Percentiles rank a stretch among this genome's conserved stretches.
phyloP scores from a whole-genome alignment of 2,113 vertebrate genomes.

The Crotalus horridus region DNA sequence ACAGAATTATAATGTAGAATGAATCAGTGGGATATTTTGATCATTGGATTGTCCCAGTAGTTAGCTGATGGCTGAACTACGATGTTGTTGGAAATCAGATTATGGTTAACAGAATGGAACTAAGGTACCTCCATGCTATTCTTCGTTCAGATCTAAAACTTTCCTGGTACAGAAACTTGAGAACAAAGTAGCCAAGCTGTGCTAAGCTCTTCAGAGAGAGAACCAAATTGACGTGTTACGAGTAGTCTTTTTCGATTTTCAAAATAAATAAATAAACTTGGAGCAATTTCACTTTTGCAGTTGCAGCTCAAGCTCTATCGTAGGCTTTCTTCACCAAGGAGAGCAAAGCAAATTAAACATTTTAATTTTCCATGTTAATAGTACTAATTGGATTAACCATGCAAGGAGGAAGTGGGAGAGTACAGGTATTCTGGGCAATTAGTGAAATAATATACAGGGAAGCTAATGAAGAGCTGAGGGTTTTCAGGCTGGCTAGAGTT shows the following conservation, averaged over 20 bases:
- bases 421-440: constrained; percentile 35
- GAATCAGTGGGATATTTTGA: neutral
- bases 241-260: neutral
- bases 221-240: neutral
- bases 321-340: neutral
- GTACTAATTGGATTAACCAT: constrained; percentile 38
- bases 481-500: constrained; percentile 16
- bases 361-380: constrained; percentile 40
- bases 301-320: neutral
- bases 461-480: neutral
- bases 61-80: neutral
- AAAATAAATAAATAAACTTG: neutral
- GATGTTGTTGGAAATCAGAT: neutral
- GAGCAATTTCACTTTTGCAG: neutral
- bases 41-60: neutral
- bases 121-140: neutral
- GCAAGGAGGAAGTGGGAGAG: constrained; percentile 29
- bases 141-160: neutral
- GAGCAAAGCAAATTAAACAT: constrained; percentile 23
- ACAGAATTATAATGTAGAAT: neutral
- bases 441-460: constrained; percentile 30
- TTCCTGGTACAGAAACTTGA: neutral
- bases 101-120: neutral
- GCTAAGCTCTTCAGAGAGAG: neutral
- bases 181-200: neutral